Base-by-base conservation (phyloP, 2,113 vertebrate species). In the Gracilinanus agilis region DNA sequence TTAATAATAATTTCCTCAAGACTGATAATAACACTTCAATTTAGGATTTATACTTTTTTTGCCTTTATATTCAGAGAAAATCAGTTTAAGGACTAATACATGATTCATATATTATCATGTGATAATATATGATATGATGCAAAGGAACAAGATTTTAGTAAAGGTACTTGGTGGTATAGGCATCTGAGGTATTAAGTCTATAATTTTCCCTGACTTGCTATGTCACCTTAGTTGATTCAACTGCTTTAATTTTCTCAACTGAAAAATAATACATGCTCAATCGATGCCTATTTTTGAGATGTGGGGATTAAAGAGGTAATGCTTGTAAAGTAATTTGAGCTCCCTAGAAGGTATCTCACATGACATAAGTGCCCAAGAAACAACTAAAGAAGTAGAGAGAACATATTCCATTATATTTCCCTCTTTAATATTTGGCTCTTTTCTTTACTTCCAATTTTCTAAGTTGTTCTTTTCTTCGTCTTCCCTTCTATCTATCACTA, bases 1-100 rank as follows among this genome's bases (percentile, higher is more conserved):
- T 94, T 94, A 23, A 56, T 94, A 90, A 91, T 90, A 53, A 93
- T 67, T 96, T 95, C 67, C n/a, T 61, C 90, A 94, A 96, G 75
- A 34, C 21, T 25, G 44, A 67, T 90, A n/a, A 7, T 93, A 96
- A 97, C 19, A 91, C 58, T 93, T 10, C 61, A 90, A 91, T n/a
- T 34, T 44, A 92, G 92, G 29, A 13, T 49, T 75, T 27, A 5
- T 24, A 10, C 19, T 40, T 23, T 34, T 94, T 96, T 90, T 93
- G n/a, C 3, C 94, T 96, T 96, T 95, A 53, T 83, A 93, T 44
- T 95, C 90, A 83, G 83, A 55, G 23, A 94, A 5, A 92, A n/a
- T 94, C 24, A 91, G 92, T 90, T 95, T 94, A 91, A 94, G 53
- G 49, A 95, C 93, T 75, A 92, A 0, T 91, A 29, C 9, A 90